Evolutionary conservation across 2,888 invertebrate genomes (phyloP).

Genomic region (Clitarchus hookeri): DNA sequence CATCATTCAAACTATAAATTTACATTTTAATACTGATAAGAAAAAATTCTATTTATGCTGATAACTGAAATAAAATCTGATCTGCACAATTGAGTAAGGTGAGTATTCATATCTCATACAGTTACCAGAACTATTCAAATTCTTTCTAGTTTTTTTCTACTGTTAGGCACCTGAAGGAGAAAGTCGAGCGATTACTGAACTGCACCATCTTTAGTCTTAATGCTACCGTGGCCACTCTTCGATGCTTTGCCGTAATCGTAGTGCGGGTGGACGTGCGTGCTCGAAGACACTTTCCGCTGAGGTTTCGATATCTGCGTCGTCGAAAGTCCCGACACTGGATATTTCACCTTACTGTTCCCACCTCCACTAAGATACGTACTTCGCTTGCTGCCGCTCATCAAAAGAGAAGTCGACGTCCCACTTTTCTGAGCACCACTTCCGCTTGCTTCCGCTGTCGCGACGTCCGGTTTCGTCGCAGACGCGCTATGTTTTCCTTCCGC

Average conservation of each 20-base stretch:
- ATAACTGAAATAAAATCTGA: background rate
- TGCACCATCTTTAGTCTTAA: slow-evolving; percentile 4
- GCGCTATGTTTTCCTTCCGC: slow-evolving; percentile 44
- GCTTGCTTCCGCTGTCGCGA: background rate
- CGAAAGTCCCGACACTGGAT: slow-evolving; percentile 68
- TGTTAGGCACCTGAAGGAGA: background rate
- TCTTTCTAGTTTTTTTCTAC: background rate
- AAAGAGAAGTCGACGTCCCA: slow-evolving; percentile 29
- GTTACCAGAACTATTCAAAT: background rate
- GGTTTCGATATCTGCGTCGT: slow-evolving; percentile 63
- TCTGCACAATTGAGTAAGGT: background rate
- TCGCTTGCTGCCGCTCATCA: slow-evolving; percentile 35
- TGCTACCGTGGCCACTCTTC: background rate
- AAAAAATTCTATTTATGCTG: background rate
- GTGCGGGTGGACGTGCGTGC: slow-evolving; percentile 41
- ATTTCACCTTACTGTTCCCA: slow-evolving; percentile 59
- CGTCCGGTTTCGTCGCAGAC: slow-evolving; percentile 26
- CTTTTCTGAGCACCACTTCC: slow-evolving; percentile 28
- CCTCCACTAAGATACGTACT: slow-evolving; percentile 54
- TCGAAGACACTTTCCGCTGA: slow-evolving; percentile 55
- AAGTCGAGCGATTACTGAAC: slow-evolving; percentile 4
- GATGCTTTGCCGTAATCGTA: slow-evolving; percentile 21
- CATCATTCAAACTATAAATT: slow-evolving; percentile 14
- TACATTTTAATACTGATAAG: slow-evolving; percentile 14
- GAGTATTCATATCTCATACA: background rate